Evolutionary conservation across 2,797 vertebrate genomes (phyloP).

Genomic region (Naso thynnoides): DNA sequence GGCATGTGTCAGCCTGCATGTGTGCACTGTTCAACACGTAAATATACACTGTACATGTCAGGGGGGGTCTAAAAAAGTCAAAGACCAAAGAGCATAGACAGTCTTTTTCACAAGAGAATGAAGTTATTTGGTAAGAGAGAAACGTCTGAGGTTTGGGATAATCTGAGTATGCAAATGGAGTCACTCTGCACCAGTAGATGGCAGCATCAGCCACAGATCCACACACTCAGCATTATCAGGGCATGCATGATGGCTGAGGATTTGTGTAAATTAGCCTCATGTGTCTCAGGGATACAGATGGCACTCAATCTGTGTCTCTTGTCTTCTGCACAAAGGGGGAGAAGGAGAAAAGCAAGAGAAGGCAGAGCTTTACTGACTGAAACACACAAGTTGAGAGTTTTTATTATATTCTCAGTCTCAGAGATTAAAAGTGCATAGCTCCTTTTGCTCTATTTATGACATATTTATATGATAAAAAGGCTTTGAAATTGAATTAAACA

Average conservation of each 20-base stretch:
- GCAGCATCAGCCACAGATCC: conserved; percentile 70
- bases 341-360: conserved; percentile 25
- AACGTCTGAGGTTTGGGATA: neutral
- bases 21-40: conserved; percentile 23
- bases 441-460: neutral
- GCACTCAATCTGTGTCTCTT: conserved; percentile 71
- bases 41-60: conserved; percentile 19
- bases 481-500: conserved; percentile 22
- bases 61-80: neutral
- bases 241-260: conserved; percentile 45
- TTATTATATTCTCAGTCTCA: conserved; percentile 27
- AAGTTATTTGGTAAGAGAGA: conserved; percentile 5
- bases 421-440: neutral
- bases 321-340: conserved; percentile 57
- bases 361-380: conserved; percentile 32
- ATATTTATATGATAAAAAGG: neutral
- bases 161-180: conserved; percentile 41
- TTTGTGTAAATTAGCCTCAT: conserved; percentile 73
- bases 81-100: conserved; percentile 29
- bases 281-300: conserved; percentile 73
- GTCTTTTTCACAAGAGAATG: neutral
- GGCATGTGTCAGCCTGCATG: conserved; percentile 52
- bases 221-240: conserved; percentile 6
- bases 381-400: conserved; percentile 35
- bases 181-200: conserved; percentile 69